Conservation (phyloP, 2,113 vertebrate species). For the Sylvia atricapilla region DNA sequence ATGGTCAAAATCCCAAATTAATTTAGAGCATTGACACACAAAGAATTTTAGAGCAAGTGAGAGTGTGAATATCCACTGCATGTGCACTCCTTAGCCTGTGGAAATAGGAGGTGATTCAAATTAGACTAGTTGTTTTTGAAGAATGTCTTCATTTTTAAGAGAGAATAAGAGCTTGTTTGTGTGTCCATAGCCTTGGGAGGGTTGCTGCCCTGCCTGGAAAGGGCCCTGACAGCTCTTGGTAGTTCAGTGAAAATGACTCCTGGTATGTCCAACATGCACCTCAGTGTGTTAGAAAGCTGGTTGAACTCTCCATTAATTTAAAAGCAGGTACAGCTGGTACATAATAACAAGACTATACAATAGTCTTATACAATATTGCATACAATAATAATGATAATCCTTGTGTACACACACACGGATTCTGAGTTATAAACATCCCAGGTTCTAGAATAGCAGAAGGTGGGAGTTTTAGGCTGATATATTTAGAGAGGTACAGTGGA, state of each 20-base stretch:
- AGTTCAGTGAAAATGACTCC: not conserved
- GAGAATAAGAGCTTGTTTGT: not conserved
- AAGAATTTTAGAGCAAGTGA: not conserved
- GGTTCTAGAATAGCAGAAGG: not conserved
- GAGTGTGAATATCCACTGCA: not conserved
- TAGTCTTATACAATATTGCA: too few relatives aligned
- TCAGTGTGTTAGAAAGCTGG: not conserved
- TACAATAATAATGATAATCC: too few relatives aligned
- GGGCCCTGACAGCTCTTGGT: not conserved
- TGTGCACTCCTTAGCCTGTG: not conserved
- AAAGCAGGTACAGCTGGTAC: not conserved
- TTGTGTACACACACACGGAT: too few relatives aligned
- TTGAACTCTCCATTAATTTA: not conserved
- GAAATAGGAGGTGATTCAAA: not conserved
- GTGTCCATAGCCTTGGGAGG: not conserved
- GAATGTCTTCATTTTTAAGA: not conserved
- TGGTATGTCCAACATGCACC: not conserved
- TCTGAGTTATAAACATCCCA: not conserved
- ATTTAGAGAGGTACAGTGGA: not conserved
- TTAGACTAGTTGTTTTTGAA: not conserved
- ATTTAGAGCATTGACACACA: not conserved
- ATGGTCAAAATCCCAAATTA: conserved; percentile 18
- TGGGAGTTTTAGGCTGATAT: not conserved
- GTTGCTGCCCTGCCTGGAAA: not conserved
- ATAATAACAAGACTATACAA: not conserved